Percentiles rank a stretch among this genome's conserved stretches.
These are phyloP conservation scores for Ashinkailepas kermadecensis DNA, from an alignment of 2,888 invertebrate species.

Conservation along the genomic window DNA sequence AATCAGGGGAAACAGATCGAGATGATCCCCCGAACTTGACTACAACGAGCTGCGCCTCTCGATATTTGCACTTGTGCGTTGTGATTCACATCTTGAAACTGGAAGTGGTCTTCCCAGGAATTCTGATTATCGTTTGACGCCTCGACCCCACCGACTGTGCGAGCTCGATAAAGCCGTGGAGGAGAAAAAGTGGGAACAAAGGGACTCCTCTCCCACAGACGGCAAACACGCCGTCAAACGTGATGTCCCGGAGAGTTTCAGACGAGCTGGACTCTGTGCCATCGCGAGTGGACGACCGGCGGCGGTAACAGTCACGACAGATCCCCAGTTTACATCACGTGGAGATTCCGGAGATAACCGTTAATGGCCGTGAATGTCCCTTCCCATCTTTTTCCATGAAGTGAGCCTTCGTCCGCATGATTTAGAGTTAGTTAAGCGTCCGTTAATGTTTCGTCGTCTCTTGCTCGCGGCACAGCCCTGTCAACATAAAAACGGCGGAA, in stretches of 20 bases:
- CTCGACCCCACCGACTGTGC: no score
- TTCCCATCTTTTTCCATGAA: neutral
- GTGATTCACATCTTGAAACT: no score
- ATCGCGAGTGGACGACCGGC: neutral
- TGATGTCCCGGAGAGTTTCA: neutral
- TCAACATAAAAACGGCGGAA: constrained; percentile 7
- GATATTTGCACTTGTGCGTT: no score
- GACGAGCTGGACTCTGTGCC: neutral
- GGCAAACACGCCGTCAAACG: neutral
- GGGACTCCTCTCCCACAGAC: no score
- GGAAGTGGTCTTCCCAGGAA: no score
- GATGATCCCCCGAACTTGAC: no score
- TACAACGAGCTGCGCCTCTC: no score
- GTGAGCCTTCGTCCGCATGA: neutral
- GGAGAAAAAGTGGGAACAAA: neutral
- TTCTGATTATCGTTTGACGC: no score
- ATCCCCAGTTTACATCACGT: neutral
- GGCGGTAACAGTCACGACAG: neutral
- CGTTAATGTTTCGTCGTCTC: neutral
- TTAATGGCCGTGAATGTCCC: constrained; percentile 2
- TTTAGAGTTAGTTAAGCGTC: neutral
- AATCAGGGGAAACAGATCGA: no score
- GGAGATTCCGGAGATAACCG: neutral
- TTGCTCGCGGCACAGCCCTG: neutral
- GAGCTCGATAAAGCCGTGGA: neutral